Evolutionary conservation across 1,140 invertebrate species (phyloP), one percentile per base, ranked within the genome.

Genomic region (Fopius arisanus): DNA sequence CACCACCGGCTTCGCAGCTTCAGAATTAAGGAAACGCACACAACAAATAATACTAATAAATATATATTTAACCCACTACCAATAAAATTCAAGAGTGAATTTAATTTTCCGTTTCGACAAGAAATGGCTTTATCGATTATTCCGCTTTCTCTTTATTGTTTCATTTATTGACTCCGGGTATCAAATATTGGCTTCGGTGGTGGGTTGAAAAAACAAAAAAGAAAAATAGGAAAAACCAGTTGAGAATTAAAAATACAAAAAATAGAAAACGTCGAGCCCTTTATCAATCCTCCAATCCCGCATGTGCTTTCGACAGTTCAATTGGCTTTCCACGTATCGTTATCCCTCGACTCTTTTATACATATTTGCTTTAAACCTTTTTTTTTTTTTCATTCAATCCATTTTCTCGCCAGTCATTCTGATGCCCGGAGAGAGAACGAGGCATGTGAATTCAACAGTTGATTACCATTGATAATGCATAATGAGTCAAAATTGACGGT

Each of bases 391-490:
- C 19, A 51, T 51, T 51, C 19, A 26, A 26, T 59, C 12, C 5
- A 59, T 23, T 59, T 59, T 59, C 26, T 21, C 23, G 1, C n/a
- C 19, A 19, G 19, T 19, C 3, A n/a, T n/a, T 16, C 43, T 16
- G 4, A n/a, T 59, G 21, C 14, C 16, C 5, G 12, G 1, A 59
- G 19, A 21, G 10, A 28, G 23, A 26, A 59, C 5, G 9, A 7
- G 54, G 73, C 63, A 78, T 83, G 80, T 82, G 81, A 83, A 84
- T 78, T 81, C 73, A 74, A 79, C 79, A 83, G 80, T 81, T 83
- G 81, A 82, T 84, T 77, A 78, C 75, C 76, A 82, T 83, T 83
- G 82, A 83, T 85, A 84, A 68, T 37, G 78, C 62, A 78, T 82
- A 80, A 81, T 83, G 82, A 83, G 78, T 78, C 83, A 80, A 85